phyloP scores from a whole-genome alignment of 2,888 invertebrate species.

The Rutpela maculata region DNA sequence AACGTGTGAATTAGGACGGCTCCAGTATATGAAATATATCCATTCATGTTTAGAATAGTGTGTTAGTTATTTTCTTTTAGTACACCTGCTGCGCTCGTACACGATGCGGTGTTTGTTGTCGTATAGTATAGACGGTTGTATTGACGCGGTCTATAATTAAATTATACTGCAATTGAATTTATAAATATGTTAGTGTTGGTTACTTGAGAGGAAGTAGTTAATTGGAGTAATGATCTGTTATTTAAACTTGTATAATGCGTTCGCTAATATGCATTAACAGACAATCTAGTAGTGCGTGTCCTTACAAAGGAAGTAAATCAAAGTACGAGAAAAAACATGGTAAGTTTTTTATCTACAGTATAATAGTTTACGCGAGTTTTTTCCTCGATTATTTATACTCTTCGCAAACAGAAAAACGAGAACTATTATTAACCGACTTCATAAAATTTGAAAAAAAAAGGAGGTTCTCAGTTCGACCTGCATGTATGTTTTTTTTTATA shows the following conservation, averaged over 20 bases:
- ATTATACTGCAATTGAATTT: slow-evolving; percentile 36
- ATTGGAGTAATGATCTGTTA: slow-evolving; percentile 19
- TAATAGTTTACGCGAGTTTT: no score
- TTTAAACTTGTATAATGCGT: slow-evolving; percentile 52
- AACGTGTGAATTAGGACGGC: slow-evolving; percentile 46
- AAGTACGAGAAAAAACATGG: slow-evolving; percentile 28
- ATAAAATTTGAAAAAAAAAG: no score
- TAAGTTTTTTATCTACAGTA: slow-evolving; percentile 8
- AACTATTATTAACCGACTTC: no score
- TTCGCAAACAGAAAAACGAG: no score
- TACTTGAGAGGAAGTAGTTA: slow-evolving; percentile 36
- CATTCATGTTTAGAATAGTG: slow-evolving; percentile 29
- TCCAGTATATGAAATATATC: slow-evolving; percentile 30
- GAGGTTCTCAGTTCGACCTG: no score
- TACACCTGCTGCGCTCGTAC: slow-evolving; percentile 28
- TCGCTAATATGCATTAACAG: slow-evolving; percentile 60
- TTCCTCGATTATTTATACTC: no score
- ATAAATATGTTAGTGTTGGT: slow-evolving; percentile 22
- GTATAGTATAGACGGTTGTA: slow-evolving; percentile 24
- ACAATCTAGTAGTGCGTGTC: slow-evolving; percentile 53
- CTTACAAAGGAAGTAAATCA: slow-evolving; percentile 32
- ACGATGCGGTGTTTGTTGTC: neutral
- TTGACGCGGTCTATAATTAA: slow-evolving; percentile 38
- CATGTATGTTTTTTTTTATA: no score
- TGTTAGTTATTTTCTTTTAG: slow-evolving; percentile 20